Conservation (phyloP, 2,797 vertebrate species). For the Pelochelys cantorii region DNA sequence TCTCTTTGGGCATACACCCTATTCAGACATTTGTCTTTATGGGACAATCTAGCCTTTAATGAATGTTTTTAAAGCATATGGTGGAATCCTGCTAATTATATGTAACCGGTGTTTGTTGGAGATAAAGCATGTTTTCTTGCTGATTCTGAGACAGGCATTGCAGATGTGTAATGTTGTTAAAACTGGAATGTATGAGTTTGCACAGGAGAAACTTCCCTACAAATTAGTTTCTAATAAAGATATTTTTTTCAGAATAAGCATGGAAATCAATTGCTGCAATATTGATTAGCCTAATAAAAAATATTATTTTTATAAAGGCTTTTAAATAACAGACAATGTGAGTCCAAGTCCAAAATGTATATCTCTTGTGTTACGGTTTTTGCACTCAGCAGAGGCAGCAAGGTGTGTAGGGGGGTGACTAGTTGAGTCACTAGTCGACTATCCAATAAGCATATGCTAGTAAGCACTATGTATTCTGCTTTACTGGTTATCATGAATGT, state of each 20-base stretch:
- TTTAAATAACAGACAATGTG: not conserved
- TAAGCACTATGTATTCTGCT: not conserved
- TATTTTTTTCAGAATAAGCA: conserved; percentile 19
- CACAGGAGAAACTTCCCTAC: not conserved
- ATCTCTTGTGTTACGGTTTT: not conserved
- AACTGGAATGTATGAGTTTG: not conserved
- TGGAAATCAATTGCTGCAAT: conserved; percentile 1
- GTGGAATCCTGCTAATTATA: not conserved
- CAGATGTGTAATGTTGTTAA: not conserved
- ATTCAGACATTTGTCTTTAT: not conserved
- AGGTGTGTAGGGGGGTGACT: too few relatives aligned
- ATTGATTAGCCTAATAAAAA: conserved; percentile 8
- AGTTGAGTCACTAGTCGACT: too few relatives aligned
- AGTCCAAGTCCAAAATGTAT: not conserved
- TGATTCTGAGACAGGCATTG: not conserved
- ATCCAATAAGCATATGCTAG: too few relatives aligned
- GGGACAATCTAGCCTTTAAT: conserved; percentile 2
- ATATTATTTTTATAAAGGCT: conserved; percentile 17
- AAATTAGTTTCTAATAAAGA: not conserved
- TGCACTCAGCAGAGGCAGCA: not conserved
- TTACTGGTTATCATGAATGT: not conserved
- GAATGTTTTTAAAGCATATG: not conserved
- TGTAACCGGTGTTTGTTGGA: not conserved
- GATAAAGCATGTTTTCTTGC: not conserved
- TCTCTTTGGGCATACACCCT: not conserved